Conservation (phyloP, 2,888 invertebrate species). For the Plagiodera versicolora region DNA sequence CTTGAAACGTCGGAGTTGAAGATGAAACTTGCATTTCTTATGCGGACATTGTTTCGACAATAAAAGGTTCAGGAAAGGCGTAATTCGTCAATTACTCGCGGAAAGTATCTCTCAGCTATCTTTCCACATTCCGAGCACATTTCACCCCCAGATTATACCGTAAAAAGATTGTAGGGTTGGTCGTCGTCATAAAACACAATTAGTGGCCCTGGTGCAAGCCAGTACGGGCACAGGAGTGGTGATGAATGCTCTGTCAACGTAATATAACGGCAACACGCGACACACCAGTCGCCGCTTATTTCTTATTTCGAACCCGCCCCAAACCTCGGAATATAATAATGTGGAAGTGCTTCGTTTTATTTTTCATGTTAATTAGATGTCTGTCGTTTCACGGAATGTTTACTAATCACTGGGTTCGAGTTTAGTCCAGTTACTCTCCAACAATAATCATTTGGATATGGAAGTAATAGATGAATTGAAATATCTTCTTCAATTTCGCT, state of each 20-base stretch:
- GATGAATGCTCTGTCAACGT: constrained; percentile 49
- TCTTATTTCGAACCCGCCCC: constrained; percentile 40
- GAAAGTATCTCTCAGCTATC: constrained; percentile 20
- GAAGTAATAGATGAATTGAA: no score
- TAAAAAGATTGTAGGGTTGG: constrained; percentile 42
- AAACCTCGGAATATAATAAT: constrained; percentile 21
- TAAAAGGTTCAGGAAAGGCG: not conserved
- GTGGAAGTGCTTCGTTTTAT: constrained; percentile 23
- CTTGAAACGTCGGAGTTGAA: no score
- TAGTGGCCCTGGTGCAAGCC: constrained; percentile 45
- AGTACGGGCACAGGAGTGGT: constrained; percentile 44
- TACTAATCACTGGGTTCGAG: constrained; percentile 1
- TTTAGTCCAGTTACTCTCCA: no score
- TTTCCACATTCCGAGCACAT: constrained; percentile 32
- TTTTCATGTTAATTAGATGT: constrained; percentile 22
- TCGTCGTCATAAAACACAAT: constrained; percentile 47
- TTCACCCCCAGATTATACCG: constrained; percentile 37
- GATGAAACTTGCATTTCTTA: not conserved
- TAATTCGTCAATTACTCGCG: constrained; percentile 22
- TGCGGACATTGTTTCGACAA: no score
- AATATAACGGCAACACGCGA: constrained; percentile 49
- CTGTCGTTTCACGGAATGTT: constrained; percentile 8
- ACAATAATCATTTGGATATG: no score
- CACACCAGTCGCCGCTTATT: constrained; percentile 30
- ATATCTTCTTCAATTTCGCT: no score